phyloP scores from a whole-genome alignment of 2,113 vertebrate species.

The Gadus macrocephalus region DNA sequence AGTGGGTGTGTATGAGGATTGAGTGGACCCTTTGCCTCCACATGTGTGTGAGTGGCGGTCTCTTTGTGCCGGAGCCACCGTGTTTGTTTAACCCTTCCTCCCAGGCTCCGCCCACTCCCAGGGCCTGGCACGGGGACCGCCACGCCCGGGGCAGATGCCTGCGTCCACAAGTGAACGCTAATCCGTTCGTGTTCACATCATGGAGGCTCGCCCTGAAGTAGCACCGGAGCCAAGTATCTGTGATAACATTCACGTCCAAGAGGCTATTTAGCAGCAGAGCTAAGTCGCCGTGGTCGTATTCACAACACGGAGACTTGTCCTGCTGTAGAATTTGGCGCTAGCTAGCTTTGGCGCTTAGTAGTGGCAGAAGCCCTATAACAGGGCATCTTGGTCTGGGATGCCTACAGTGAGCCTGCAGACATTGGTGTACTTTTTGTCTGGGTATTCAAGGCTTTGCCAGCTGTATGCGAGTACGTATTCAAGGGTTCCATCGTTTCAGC shows the following conservation, averaged over 20 bases:
- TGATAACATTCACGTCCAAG: too few species aligned
- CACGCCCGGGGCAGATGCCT: neutral
- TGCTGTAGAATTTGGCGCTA: too few species aligned
- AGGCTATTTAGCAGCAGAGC: too few species aligned
- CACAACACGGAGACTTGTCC: too few species aligned
- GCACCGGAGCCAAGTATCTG: neutral
- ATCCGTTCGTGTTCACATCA: neutral
- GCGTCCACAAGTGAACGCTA: neutral
- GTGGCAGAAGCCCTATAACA: too few species aligned
- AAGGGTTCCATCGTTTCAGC: constrained; percentile 29
- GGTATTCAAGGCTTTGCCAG: neutral
- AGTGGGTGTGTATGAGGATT: constrained; percentile 13
- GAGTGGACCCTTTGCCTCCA: constrained; percentile 54
- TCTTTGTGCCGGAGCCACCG: constrained; percentile 63
- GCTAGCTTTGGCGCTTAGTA: too few species aligned
- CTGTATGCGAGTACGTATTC: constrained; percentile 3
- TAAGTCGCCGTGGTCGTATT: too few species aligned
- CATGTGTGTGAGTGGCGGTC: constrained; percentile 62
- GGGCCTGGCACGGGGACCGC: constrained; percentile 19
- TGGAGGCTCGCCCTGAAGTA: neutral
- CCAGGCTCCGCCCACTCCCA: constrained; percentile 50
- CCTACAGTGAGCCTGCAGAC: too few species aligned
- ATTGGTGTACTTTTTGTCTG: neutral
- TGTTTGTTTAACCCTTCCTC: constrained; percentile 71
- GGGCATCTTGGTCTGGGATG: too few species aligned